Evolutionary conservation across 2,797 vertebrate species (phyloP), one percentile per base, ranked within the genome.

Genomic region (Anguilla marmorata): DNA sequence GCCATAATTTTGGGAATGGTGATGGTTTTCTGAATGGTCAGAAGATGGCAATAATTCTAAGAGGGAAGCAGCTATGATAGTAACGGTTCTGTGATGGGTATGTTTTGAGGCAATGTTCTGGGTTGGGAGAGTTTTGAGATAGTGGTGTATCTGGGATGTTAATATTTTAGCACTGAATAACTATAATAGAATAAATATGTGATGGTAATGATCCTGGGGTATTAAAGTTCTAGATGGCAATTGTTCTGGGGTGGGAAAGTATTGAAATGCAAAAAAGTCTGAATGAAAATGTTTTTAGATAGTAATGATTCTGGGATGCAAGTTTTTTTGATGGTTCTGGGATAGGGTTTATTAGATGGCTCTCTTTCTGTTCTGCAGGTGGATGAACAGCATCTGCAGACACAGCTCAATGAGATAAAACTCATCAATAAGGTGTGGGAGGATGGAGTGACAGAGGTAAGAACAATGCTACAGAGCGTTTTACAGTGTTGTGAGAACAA

Each of bases 331-430:
- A 14, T 54, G 52, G 52, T 54, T 54, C 52, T 52, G 50, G 50
- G 50, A 52, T 52, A 54, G 52, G 52, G 52, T 9, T 54, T 54
- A 11, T 54, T 54, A 54, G 52, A 54, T 54, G 52, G 52, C 52
- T 12, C 52, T 54, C 52, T 54, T n/a, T 3, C n/a, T 80, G 54
- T 56, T 19, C 0, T 84, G 16, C 92, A 99, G 98, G 98, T 99
- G 89, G 96, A 97, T 0, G 96, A 97, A 87, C 96, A 96, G 89
- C 97, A 99, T 93, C 95, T 99, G 88, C 96, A 97, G 91, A 98
- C 95, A 90, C 97, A 99, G 92, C 93, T 98, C 76, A 95, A 97
- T 0, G 97, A 98, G 91, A 97, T 98, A 89, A 93, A 91, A 0
- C 95, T 94, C 89, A 99, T 99, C 88, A 96, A 97, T 90, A 91